Evolutionary conservation across 2,113 vertebrate genomes (phyloP), one percentile per base, ranked within the genome.

Genomic region (Menura novaehollandiae): DNA sequence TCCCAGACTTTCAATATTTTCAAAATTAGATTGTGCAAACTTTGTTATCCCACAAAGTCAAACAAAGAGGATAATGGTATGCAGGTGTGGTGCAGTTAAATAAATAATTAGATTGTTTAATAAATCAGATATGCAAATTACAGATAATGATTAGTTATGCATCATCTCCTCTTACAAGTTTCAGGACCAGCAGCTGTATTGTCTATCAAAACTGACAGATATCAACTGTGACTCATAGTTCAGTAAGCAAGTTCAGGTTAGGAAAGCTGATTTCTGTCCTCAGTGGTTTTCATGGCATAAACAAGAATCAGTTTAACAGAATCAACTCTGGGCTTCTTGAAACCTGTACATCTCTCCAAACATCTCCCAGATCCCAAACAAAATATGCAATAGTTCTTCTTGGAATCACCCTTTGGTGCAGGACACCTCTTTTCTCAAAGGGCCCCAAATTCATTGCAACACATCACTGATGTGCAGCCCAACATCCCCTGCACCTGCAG

Each of bases 11-110:
- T 39, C 13, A 52, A 59, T 52, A 67, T 56, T 51, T 93, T 89
- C 53, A 76, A 37, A 75, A 77, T 41, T 22, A 55, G 63, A 88
- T 94, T 94, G 55, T 60, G 91, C 91, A 95, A 91, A 90, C 46
- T 63, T 67, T 76, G 66, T 89, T 91, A 82, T 69, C 18, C 18
- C 53, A 68, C 13, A 5, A 66, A 82, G 11, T 68, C n/a, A 87
- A 64, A 44, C 44, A 87, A 91, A 84, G 35, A 85, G 19, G 77
- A 89, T 24, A 78, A 67, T 23, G 32, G 15, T 13, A 69, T 33
- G 71, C 17, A 91, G 95, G 88, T 77, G 75, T 90, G 93, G 75
- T 71, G 78, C 59, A 56, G 17, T 37, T 62, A 60, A 75, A 60
- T 44, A 59, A 75, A 79, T 66, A 60, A 84, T 46, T 39, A 41